Evolutionary conservation across 2,888 invertebrate genomes (phyloP), one percentile per base, ranked within the genome.

Genomic region (Caenorhabditis sp.): DNA sequence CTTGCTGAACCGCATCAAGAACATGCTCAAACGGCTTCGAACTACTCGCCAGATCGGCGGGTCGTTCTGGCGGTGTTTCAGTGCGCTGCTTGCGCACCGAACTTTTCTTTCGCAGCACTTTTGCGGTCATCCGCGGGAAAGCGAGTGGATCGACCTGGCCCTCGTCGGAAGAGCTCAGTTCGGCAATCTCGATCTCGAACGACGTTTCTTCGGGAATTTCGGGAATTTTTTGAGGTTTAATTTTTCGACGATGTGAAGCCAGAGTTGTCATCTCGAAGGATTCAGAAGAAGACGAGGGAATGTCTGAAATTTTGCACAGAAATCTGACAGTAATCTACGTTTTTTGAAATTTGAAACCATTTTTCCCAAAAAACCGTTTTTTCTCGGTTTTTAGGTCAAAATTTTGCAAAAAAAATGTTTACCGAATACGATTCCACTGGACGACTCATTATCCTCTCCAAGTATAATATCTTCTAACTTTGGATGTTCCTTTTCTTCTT

Each of bases 171-270:
- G 62, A 62, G 31, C 37, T 63, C 64, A 61, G 66, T 49, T 71
- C 71, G n/a, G 62, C 66, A 19, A 67, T 27, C 43, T 71, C 71
- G 23, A 71, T 65, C 26, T 71, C 71, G n/a, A 71, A 71, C 31
- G 71, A 67, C 19, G 71, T 71, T 49, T 71, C 71, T 31, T 71
- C 71, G 1, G 71, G 66, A 10, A 71, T 71, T 51, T 54, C 66
- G 23, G 55, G 23, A 5, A 26, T 55, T 27, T 17, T n/a, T 26
- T 12, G 55, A 17, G 43, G 43, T 43, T 43, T 43, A 3, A 43
- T 6, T 3, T 31, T 31, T 31, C 43, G 43, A 17, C 43, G 43
- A 43, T 43, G 43, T 36, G 36, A 8, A 54, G 23, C 58, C 63
- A 1, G 43, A 23, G 43, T 10, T 2, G 43, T 43, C 43, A 43